These are phyloP conservation scores for Atherix ibis DNA, from an alignment of 2,888 invertebrate genomes.

Conservation along the genomic window DNA sequence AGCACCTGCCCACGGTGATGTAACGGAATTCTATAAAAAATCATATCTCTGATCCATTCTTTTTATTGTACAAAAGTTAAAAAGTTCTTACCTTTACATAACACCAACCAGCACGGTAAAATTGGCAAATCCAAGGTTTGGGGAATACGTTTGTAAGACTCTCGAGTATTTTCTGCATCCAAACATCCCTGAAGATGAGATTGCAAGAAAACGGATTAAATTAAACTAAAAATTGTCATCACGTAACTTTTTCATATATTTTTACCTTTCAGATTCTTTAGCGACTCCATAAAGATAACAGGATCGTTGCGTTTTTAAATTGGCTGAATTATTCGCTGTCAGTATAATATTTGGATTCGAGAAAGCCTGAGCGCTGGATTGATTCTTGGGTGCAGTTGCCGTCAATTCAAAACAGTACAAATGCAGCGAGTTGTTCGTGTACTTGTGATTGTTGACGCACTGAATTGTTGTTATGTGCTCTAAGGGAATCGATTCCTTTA, in stretches of 20 bases:
- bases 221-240: too few species aligned
- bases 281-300: slow-evolving; percentile 32
- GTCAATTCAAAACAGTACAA: slow-evolving; percentile 32
- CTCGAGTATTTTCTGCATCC: slow-evolving; percentile 69
- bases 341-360: slow-evolving; percentile 27
- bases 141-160: slow-evolving; percentile 53
- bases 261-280: slow-evolving; percentile 27
- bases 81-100: slow-evolving; percentile 44
- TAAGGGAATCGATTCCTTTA: slow-evolving; percentile 54
- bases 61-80: background rate
- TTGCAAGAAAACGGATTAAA: background rate
- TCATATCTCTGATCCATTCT: too few species aligned
- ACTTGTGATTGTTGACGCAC: slow-evolving; percentile 33
- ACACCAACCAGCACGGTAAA: slow-evolving; percentile 65
- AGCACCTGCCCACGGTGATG: slow-evolving; percentile 61
- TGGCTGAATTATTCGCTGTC: slow-evolving; percentile 25
- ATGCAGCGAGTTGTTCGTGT: slow-evolving; percentile 30
- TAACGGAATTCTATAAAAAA: slow-evolving; percentile 50
- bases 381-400: slow-evolving; percentile 25
- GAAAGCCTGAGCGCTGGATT: slow-evolving; percentile 5
- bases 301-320: slow-evolving; percentile 25
- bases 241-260: background rate
- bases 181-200: slow-evolving; percentile 36
- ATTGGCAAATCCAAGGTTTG: slow-evolving; percentile 50
- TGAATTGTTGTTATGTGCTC: slow-evolving; percentile 37